Base-by-base conservation (phyloP, 2,888 invertebrate species). In the Plebejus anna region DNA sequence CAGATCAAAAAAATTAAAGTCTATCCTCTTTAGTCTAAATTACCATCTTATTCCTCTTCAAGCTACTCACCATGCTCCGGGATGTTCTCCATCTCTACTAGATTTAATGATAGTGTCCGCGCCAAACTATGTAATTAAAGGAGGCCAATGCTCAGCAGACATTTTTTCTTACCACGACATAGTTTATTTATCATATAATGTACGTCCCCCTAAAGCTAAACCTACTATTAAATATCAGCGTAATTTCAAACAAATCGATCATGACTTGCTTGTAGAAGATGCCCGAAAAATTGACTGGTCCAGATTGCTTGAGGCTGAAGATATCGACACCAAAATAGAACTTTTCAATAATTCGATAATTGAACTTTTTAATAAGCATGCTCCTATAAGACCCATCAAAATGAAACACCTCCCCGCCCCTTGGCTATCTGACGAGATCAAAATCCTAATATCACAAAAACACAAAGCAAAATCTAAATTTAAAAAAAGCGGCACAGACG, bases 391-490 rank as follows among this genome's bases (percentile, higher is more conserved):
- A n/a, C 28, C 61, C 28, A 55, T 77, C 2, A 70, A 76, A 70
- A 28, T 79, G 1, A 78, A 78, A 47, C 78, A 78, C 73, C 66
- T 78, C n/a, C 79, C 78, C 11, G 77, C 78, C 7, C 78, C 78
- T 4, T 79, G 78, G 77, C 66, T 79, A 1, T 38, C 78, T 9
- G 76, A 76, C 4, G 47, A 71, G 4, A 76, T 78, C 11, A 66
- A 75, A 75, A 28, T 22, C n/a, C 5, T 36, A 11, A 66, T 75
- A 22, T 7, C 7, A n/a, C 38, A 66, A 61, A 66, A 61, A 66
- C 59, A 75, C 16, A 38, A 42, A 42, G 28, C 75, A 2, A 75
- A 75, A 42, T 38, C 75, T 5, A 75, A 61, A 5, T 75, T 61
- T 28, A 75, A 75, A 66, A 42, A 28, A 13, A 75, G 36, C 13